Evolutionary conservation across 2,888 invertebrate species (phyloP).

Genomic region (Microdon myrmicae): DNA sequence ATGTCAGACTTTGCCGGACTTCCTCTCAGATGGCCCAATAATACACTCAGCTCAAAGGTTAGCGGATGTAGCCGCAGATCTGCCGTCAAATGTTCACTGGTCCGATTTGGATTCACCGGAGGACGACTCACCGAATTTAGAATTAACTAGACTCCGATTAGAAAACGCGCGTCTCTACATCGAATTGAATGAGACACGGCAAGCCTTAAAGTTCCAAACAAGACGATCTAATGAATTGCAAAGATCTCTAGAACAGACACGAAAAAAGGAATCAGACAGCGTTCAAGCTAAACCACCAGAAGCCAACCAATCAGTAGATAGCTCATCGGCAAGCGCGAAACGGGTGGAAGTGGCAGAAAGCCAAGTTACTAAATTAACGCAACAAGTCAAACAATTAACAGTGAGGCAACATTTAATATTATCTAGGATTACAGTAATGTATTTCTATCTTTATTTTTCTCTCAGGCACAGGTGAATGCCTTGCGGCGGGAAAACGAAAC

Average conservation of each 20-base stretch:
- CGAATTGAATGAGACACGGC: conserved; percentile 70
- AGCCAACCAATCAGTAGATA: conserved; percentile 71
- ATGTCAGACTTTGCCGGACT: conserved; percentile 73
- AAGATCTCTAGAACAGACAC: conserved; percentile 68
- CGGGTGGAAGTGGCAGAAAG: conserved; percentile 73
- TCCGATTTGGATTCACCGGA: conserved; percentile 63
- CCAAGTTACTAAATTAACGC: conserved; percentile 73
- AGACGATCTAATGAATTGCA: conserved; percentile 70
- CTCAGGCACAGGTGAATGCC: conserved; percentile 68
- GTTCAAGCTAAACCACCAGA: conserved; percentile 70
- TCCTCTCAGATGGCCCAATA: conserved; percentile 76
- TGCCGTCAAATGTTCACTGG: conserved; percentile 60
- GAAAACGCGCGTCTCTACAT: conserved; percentile 68
- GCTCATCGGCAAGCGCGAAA: conserved; percentile 71
- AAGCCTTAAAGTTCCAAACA: conserved; percentile 70
- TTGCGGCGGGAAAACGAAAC: conserved; percentile 69
- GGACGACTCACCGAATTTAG: conserved; percentile 59
- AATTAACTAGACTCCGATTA: conserved; percentile 60
- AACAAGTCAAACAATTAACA: conserved; percentile 77
- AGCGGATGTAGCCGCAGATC: conserved; percentile 65
- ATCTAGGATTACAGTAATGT: neutral
- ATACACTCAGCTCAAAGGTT: conserved; percentile 66
- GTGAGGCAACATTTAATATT: conserved; percentile 65
- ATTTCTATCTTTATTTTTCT: conserved; percentile 14
- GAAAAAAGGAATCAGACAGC: conserved; percentile 69